These are phyloP conservation scores for Eilema griseolum DNA, from an alignment of 2,888 invertebrate genomes.

Conservation along the genomic window DNA sequence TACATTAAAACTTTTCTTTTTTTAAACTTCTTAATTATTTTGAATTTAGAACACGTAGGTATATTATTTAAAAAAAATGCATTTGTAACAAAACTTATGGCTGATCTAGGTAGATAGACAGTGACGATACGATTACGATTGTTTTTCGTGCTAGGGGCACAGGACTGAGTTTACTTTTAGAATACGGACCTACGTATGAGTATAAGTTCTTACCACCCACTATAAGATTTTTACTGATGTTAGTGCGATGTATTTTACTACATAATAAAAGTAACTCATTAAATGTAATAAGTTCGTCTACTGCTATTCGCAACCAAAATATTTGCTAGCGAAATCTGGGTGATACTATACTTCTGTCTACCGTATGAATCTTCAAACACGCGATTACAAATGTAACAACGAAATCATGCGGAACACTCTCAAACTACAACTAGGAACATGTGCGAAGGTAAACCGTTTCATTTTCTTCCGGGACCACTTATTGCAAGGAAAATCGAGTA, in stretches of 20 bases:
- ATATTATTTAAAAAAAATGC: too few relatives aligned
- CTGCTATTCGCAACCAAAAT: not conserved
- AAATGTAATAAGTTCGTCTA: not conserved
- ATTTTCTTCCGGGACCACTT: conserved; percentile 24
- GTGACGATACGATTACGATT: too few relatives aligned
- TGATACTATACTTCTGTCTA: not conserved
- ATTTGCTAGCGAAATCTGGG: not conserved
- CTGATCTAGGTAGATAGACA: too few relatives aligned
- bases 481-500: conserved; percentile 29
- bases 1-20: too few relatives aligned
- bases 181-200: too few relatives aligned
- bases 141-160: too few relatives aligned
- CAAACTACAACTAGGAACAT: conserved; percentile 28
- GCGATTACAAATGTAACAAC: conserved; percentile 23
- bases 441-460: conserved; percentile 29
- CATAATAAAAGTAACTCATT: not conserved
- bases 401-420: conserved; percentile 33
- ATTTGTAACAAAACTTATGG: too few relatives aligned
- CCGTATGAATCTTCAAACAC: not conserved
- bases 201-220: not conserved
- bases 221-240: not conserved
- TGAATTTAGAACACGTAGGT: too few relatives aligned
- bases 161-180: too few relatives aligned
- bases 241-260: too few relatives aligned
- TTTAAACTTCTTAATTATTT: too few relatives aligned